Percentiles rank a stretch among this genome's conserved stretches.
phyloP scores from a whole-genome alignment of 2,888 invertebrate genomes.

The Mylabris sibirica region DNA sequence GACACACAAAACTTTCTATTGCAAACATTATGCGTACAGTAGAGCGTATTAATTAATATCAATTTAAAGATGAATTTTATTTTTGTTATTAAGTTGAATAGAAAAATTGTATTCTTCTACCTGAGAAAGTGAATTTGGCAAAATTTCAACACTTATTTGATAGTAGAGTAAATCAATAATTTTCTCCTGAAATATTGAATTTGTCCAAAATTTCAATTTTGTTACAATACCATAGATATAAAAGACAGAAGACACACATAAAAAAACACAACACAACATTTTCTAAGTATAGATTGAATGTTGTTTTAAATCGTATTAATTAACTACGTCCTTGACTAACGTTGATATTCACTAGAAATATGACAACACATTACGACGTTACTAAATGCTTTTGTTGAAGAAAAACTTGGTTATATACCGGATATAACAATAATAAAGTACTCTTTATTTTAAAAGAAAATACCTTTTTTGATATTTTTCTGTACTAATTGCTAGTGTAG shows the following conservation, averaged over 20 bases:
- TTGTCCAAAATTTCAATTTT: neutral
- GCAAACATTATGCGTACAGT: conserved; percentile 9
- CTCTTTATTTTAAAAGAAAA: neutral
- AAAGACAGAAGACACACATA: neutral
- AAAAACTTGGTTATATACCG: neutral
- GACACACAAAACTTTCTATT: neutral
- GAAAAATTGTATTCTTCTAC: neutral
- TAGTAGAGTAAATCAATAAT: neutral
- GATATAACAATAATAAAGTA: neutral
- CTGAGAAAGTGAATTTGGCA: neutral
- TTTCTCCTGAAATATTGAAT: neutral
- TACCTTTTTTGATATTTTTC: neutral
- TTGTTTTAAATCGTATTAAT: conserved; percentile 14
- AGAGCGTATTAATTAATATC: neutral
- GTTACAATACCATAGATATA: no score
- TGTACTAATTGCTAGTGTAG: neutral
- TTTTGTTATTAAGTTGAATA: neutral
- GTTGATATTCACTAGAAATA: neutral
- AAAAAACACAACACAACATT: neutral
- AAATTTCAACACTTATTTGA: neutral
- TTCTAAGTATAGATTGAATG: conserved; percentile 8
- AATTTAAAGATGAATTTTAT: neutral
- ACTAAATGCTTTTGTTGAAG: conserved; percentile 7
- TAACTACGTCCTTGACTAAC: conserved; percentile 6
- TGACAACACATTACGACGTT: conserved; percentile 3